Evolutionary conservation across 2,797 vertebrate genomes (phyloP), one percentile per base, ranked within the genome.

Genomic region (Phoxinus dragarum): DNA sequence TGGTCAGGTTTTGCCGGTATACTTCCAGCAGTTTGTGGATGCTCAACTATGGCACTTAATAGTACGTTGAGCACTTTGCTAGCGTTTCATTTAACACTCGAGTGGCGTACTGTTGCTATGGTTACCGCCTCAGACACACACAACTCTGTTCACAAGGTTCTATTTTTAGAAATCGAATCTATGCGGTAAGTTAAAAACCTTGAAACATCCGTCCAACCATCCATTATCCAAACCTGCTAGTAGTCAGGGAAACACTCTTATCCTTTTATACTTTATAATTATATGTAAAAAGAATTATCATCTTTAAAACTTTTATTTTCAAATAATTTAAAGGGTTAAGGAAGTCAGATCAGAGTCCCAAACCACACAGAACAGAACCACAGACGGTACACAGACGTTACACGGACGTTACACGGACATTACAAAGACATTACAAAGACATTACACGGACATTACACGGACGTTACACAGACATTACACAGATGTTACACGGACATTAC

Each of bases 131-230:
- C 10, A 74, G 9, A 31, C n/a, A 9, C 19, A 34, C 72, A 12
- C 80, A 68, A 47, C 69, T 83, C 81, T 75, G 64, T 81, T 81
- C 40, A 86, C 19, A 19, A 84, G 61, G n/a, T 81, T 84, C 42
- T 84, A 56, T 23, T 36, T 72, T 64, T 84, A n/a, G n/a, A 36
- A 27, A 34, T 71, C 54, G 11, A 77, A 16, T 10, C 31, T 14
- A 36, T 36, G 38, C 56, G 11, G 23, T 47, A 40, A 64, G 17
- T 3, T 74, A 10, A 74, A 74, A 17, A 14, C 61, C 19, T 4
- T 36, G 34, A 38, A 67, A 75, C 47, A 75, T 75, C 17, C 27
- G n/a, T 73, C 14, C 27, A 49, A 31, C 27, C 71, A 21, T 23
- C 71, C 44, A 17, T 31, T 34, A 23, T 23, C 27, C 47, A 21